These are phyloP conservation scores for Tragelaphus imberbis DNA, from an alignment of 2,113 vertebrate genomes.

Conservation along the genomic window DNA sequence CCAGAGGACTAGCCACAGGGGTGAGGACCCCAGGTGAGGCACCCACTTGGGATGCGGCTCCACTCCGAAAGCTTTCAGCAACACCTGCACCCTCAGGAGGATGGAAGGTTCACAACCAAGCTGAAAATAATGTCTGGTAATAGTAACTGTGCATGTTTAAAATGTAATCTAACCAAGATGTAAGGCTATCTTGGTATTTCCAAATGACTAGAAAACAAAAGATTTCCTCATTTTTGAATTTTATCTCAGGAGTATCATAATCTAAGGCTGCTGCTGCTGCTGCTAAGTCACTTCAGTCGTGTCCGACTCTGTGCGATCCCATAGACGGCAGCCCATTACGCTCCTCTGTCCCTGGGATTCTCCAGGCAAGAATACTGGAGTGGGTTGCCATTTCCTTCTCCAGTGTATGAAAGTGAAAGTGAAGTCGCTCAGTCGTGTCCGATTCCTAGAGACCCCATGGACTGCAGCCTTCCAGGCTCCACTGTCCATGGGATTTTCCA, in stretches of 20 bases:
- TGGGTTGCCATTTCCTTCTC: too few relatives aligned
- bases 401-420: too few relatives aligned
- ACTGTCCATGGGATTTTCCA: too few relatives aligned
- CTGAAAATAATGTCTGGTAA: not conserved
- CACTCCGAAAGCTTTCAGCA: not conserved
- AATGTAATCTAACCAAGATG: not conserved
- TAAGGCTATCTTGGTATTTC: not conserved
- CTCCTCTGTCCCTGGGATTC: too few relatives aligned
- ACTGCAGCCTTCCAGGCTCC: too few relatives aligned
- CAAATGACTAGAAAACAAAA: not conserved
- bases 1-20: not conserved
- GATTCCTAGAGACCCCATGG: too few relatives aligned
- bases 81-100: not conserved
- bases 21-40: not conserved
- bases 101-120: not conserved
- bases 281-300: too few relatives aligned
- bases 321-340: too few relatives aligned
- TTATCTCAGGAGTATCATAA: not conserved
- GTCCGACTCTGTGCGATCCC: too few relatives aligned
- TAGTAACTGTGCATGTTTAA: not conserved
- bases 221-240: not conserved
- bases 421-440: too few relatives aligned
- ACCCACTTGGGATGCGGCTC: rapidly evolving
- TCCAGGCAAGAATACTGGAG: too few relatives aligned
- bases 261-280: not conserved